Conservation (phyloP, 2,888 invertebrate species). For the Pterostichus niger region DNA sequence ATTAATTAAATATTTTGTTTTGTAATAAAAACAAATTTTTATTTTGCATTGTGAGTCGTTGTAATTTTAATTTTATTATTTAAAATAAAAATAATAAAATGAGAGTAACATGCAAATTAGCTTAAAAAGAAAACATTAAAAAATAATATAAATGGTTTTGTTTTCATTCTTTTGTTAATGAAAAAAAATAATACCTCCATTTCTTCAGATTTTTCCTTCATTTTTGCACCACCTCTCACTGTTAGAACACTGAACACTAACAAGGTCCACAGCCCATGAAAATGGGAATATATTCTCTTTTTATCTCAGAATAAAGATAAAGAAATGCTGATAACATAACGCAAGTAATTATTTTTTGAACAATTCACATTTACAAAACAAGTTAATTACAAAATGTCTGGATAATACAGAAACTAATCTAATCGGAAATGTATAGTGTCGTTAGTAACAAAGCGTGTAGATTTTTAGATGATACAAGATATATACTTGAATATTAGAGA, state of each 20-base stretch:
- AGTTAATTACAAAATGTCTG: background rate
- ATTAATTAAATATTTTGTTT: slow-evolving; percentile 5
- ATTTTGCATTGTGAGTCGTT: background rate
- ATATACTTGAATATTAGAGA: too few relatives aligned
- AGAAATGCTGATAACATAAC: slow-evolving; percentile 29
- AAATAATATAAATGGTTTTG: background rate
- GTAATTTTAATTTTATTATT: background rate
- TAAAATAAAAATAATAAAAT: background rate
- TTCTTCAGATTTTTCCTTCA: slow-evolving; percentile 12
- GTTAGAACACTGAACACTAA: background rate
- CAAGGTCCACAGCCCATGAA: background rate
- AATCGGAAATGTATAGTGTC: background rate
- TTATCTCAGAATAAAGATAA: slow-evolving; percentile 37
- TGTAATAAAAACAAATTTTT: background rate
- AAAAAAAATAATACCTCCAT: slow-evolving; percentile 35
- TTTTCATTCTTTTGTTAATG: slow-evolving; percentile 10
- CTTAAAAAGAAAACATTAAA: background rate
- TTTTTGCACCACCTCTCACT: slow-evolving; percentile 19
- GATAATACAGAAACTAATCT: slow-evolving; percentile 14
- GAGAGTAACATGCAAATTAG: slow-evolving; percentile 2
- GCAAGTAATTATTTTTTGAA: background rate
- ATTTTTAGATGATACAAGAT: too few relatives aligned
- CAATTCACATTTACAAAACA: slow-evolving; percentile 5
- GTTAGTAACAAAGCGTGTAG: background rate
- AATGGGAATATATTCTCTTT: slow-evolving; percentile 26